A percentile compares a stretch with the other conserved stretches of the same genome.
Conservation (phyloP, 2,888 invertebrate species). For the Megastigmus dorsalis region DNA sequence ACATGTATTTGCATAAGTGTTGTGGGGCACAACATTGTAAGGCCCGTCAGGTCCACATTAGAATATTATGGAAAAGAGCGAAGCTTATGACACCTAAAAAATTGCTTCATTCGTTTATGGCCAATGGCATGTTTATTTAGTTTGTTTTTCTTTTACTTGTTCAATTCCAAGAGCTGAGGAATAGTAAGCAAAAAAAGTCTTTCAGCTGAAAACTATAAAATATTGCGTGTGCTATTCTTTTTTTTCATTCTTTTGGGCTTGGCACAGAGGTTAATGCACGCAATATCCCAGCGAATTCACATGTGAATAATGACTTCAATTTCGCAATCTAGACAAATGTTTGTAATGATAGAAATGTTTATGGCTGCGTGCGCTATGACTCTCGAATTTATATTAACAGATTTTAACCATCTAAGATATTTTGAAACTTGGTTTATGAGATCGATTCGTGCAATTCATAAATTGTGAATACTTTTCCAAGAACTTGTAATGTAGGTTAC, state of each 20-base stretch:
- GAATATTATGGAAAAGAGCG: constrained; percentile 9
- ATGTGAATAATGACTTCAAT: background rate
- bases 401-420: background rate
- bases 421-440: too few relatives aligned
- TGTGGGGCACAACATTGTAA: constrained; percentile 7
- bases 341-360: too few relatives aligned
- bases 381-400: background rate
- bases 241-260: background rate
- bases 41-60: constrained; percentile 1
- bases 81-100: constrained; percentile 36
- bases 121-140: background rate
- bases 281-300: constrained; percentile 19
- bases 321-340: background rate
- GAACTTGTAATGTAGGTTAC: too few relatives aligned
- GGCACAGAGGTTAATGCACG: background rate
- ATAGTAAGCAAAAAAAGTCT: constrained; percentile 1
- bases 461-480: too few relatives aligned
- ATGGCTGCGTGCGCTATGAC: background rate
- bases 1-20: constrained; percentile 13
- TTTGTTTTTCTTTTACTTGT: background rate
- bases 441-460: too few relatives aligned
- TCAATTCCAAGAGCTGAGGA: background rate
- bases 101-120: constrained; percentile 1
- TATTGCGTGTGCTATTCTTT: background rate
- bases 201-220: constrained; percentile 3